These are phyloP conservation scores for Stigmatopora argus DNA, from an alignment of 2,113 vertebrate genomes.

Conservation along the genomic window DNA sequence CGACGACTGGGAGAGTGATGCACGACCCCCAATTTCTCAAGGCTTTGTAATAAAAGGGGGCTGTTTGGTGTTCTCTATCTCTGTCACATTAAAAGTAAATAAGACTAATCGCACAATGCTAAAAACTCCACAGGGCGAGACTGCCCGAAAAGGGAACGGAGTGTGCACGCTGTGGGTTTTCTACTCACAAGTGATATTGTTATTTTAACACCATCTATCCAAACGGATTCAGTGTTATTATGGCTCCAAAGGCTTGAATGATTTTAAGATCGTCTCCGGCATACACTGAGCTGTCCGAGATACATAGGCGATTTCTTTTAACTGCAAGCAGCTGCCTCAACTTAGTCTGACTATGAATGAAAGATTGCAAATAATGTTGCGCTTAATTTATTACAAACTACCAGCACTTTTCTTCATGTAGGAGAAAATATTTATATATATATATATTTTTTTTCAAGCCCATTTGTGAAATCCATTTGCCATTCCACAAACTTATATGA, in stretches of 20 bases:
- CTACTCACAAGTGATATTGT: constrained; percentile 7
- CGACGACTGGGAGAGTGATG: constrained; percentile 50
- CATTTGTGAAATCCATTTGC: not conserved
- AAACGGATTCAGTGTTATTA: constrained; percentile 17
- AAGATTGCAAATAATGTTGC: constrained; percentile 20
- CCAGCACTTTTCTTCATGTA: constrained; percentile 5
- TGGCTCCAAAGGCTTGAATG: constrained; percentile 30
- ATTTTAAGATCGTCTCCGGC: constrained; percentile 12
- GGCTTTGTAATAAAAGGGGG: constrained; percentile 64
- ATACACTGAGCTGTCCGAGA: constrained; percentile 17
- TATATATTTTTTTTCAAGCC: not conserved
- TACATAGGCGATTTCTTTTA: constrained; percentile 19
- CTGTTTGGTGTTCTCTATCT: constrained; percentile 53
- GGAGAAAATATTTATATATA: not conserved
- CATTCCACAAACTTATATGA: not conserved
- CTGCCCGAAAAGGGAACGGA: constrained; percentile 35
- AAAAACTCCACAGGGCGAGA: constrained; percentile 39
- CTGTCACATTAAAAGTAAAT: constrained; percentile 67
- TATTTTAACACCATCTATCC: not conserved
- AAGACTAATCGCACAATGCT: constrained; percentile 57
- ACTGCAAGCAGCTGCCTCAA: constrained; percentile 23
- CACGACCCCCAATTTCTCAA: constrained; percentile 57
- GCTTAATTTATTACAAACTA: constrained; percentile 23
- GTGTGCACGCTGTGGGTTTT: constrained; percentile 14
- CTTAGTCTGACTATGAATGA: constrained; percentile 5